phyloP scores from a whole-genome alignment of 2,797 vertebrate species.

The Gymnocypris eckloni region DNA sequence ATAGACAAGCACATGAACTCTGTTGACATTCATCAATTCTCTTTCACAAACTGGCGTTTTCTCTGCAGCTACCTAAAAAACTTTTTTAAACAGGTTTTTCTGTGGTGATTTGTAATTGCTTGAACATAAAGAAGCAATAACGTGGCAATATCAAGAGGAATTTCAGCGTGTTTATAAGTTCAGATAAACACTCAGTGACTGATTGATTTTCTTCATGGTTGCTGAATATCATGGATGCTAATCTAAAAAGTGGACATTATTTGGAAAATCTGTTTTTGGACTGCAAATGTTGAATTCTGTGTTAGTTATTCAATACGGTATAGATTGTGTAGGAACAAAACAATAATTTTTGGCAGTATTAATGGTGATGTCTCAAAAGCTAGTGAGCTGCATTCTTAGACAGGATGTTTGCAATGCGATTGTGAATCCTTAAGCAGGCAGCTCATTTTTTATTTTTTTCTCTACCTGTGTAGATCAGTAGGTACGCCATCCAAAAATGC shows the following conservation, averaged over 20 bases:
- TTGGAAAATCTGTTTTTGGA: conserved; percentile 1
- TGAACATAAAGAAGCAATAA: conserved; percentile 53
- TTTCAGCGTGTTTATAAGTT: conserved; percentile 24
- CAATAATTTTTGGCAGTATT: not conserved
- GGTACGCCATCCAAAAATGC: not conserved
- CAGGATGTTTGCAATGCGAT: not conserved
- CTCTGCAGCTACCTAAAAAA: conserved; percentile 67
- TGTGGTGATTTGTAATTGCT: conserved; percentile 57
- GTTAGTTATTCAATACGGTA: not conserved
- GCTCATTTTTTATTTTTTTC: not conserved
- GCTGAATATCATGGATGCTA: not conserved
- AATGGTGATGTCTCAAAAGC: not conserved
- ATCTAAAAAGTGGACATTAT: not conserved
- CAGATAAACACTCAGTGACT: conserved; percentile 34
- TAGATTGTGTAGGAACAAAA: not conserved
- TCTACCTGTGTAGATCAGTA: not conserved
- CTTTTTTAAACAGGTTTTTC: conserved; percentile 52
- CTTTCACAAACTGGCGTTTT: conserved; percentile 71
- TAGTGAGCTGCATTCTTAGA: not conserved
- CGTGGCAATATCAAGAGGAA: conserved; percentile 21
- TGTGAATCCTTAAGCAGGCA: not conserved
- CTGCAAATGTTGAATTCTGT: not conserved
- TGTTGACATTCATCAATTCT: conserved; percentile 67
- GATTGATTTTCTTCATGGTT: not conserved
- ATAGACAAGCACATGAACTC: conserved; percentile 69